Conservation (phyloP, 2,113 vertebrate genomes). For the Pandion haliaetus region DNA sequence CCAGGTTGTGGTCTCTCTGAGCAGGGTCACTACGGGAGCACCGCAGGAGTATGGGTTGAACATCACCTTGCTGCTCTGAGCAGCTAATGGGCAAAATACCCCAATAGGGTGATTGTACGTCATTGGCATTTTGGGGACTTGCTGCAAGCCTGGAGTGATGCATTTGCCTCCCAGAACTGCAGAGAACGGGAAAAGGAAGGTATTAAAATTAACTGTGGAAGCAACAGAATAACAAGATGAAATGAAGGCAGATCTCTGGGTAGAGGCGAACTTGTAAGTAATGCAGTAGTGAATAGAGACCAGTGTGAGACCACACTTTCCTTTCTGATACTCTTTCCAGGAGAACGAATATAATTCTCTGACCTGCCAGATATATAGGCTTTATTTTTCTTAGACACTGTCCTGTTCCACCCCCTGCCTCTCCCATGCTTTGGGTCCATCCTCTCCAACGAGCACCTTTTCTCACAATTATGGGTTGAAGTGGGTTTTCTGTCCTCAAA, state of each 20-base stretch:
- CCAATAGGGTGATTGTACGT: rapidly evolving
- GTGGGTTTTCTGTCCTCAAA: not conserved
- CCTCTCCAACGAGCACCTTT: not conserved
- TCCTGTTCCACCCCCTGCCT: not conserved
- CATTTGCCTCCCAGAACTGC: not conserved
- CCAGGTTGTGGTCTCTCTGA: not conserved
- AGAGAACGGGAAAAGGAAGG: not conserved
- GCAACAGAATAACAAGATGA: not conserved
- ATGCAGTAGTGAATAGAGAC: not conserved
- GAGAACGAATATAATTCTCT: not conserved
- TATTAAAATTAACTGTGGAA: not conserved
- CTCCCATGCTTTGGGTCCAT: not conserved
- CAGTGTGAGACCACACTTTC: not conserved
- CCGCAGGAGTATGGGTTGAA: not conserved
- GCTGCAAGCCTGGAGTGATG: not conserved
- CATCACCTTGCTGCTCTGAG: not conserved
- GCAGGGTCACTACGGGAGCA: not conserved
- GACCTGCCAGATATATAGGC: not conserved
- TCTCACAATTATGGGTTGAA: not conserved
- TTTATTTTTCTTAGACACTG: not conserved
- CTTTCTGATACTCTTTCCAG: not conserved
- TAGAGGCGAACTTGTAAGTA: not conserved
- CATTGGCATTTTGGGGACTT: not conserved
- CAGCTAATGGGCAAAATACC: not conserved
- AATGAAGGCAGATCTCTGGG: not conserved